Base-by-base conservation (phyloP, 2,113 vertebrate genomes). In the Guaruba guarouba region DNA sequence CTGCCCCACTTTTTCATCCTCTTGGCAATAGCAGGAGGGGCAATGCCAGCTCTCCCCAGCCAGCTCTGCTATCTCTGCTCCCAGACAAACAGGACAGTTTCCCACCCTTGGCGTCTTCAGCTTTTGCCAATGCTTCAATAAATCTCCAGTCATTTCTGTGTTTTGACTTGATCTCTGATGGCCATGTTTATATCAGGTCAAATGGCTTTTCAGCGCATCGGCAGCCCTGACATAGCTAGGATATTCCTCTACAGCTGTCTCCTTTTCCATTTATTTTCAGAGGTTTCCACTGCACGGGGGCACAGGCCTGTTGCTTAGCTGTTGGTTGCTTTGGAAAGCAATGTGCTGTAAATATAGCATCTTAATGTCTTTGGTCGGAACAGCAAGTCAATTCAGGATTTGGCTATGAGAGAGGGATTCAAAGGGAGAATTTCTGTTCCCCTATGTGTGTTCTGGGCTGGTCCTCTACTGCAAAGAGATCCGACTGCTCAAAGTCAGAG, bases 271-370 rank as follows among this genome's bases (percentile, higher is more conserved):
- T 79, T 29, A 7, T 54, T 52, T 43, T 68, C 76, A 2, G 4
- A 83, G 67, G 51, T 88, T 95, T 91, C 93, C 0, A 0, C 79
- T 68, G 83, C 64, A 2, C 1, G 7, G 80, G 74, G 86, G 31
- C 44, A 44, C 69, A 57, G 46, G 19, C 33, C 79, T 75, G 83
- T 84, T 92, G 93, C 93, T 95, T 31, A 76, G 96, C 85, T 86
- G 20, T 94, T 46, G 92, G 92, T 64, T 78, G 88, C 86, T 96
- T 89, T 92, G 92, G 86, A 37, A 52, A 91, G 74, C 69, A 91
- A 76, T 35, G 74, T 62, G 88, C 49, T 85, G 80, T n/a, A 84
- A 94, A 89, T 76, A 37, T 3, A 79, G 44, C n/a, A 29, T 84
- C 91, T 85, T 6, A 67, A 54, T 92, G 70, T 63, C 88, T 59